Base-by-base conservation (phyloP, 2,113 vertebrate genomes). In the Phaethornis superciliosus region DNA sequence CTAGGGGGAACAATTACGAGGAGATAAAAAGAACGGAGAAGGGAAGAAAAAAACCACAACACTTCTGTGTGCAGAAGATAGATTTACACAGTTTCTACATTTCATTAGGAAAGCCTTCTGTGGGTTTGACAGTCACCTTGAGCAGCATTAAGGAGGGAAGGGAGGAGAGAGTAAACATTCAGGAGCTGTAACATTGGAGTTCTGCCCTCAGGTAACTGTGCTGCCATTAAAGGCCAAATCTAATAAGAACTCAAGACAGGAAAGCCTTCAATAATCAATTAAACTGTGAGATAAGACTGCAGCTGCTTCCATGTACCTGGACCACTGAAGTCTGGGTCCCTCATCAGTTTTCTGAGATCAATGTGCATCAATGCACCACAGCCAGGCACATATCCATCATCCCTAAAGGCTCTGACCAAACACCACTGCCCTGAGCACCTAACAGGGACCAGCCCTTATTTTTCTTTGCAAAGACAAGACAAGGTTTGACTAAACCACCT, bases 101-200 rank as follows among this genome's bases (percentile, higher is more conserved):
- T 95, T 96, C 92, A 63, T 95, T 84, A 96, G 91, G 72, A 81
- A 92, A 95, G 27, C 32, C 89, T 94, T 94, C 87, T 74, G 89
- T 64, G 81, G 62, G 9, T 92, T 77, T 95, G 95, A 82, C 95
- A 96, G 96, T 97, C 96, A 97, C 97, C 96, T 97, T 92, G 97
- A 97, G 74, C 89, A 85, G 89, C 89, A 65, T 52, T 76, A 83
- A 65, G 78, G 77, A 89, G 81, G 62, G 76, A 77, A 90, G 44
- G 87, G 91, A 94, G 80, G 76, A 91, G 69, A 64, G 88, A 71
- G 49, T 23, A 80, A 92, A 85, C 60, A 83, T 85, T 88, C 96
- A 42, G 44, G 49, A 93, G 89, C 65, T 22, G 2, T 10, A 67
- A 62, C 46, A 6, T 1, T 46, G 77, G 84, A 75, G 54, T 8